phyloP scores from a whole-genome alignment of 2,113 vertebrate species.

The Eleginops maclovinus region DNA sequence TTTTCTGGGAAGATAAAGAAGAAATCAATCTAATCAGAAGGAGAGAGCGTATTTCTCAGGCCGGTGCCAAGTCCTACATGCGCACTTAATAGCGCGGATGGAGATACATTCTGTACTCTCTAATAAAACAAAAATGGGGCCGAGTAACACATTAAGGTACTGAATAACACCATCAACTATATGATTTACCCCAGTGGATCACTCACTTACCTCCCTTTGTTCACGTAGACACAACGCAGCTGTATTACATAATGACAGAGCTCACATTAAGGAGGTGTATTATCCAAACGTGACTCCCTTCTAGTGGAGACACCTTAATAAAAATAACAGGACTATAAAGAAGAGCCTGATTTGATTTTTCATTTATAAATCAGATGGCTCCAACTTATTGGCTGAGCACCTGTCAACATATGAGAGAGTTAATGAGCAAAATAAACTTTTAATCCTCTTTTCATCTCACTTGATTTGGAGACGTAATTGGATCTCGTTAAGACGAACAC shows the following conservation, averaged over 20 bases:
- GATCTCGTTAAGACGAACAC: not conserved
- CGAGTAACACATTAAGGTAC: not conserved
- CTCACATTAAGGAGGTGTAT: not conserved
- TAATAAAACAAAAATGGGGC: not conserved
- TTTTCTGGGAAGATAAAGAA: slow-evolving; percentile 5
- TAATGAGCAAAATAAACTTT: not conserved
- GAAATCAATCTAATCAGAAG: slow-evolving; percentile 34
- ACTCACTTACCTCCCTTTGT: not conserved
- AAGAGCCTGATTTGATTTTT: no score
- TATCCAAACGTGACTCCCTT: not conserved
- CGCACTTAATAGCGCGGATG: not conserved
- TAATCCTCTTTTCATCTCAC: not conserved
- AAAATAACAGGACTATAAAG: not conserved
- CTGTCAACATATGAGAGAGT: not conserved
- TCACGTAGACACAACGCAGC: not conserved
- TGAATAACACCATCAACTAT: not conserved
- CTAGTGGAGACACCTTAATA: not conserved
- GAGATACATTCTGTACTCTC: not conserved
- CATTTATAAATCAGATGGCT: not conserved
- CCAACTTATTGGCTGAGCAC: not conserved
- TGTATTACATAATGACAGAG: slow-evolving; percentile 6
- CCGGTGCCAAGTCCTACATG: slow-evolving; percentile 8
- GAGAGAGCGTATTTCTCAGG: not conserved
- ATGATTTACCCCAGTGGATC: not conserved
- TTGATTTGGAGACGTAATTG: not conserved